phyloP scores from a whole-genome alignment of 37 sponge, comb jelly and placozoan genomes.

The Aplysina aerophoba region DNA sequence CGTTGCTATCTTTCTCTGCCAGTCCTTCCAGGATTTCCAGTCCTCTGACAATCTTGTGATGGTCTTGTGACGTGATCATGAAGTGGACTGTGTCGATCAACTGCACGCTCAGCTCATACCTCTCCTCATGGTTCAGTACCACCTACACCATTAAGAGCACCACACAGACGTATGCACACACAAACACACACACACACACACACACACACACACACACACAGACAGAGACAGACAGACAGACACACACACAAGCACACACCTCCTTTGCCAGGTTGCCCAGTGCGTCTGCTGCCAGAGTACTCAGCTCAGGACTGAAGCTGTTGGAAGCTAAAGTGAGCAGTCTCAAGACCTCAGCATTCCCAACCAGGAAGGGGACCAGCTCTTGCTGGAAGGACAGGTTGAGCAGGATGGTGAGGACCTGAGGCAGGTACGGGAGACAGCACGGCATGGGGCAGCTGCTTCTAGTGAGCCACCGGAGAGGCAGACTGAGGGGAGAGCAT shows the following conservation, averaged over 20 bases:
- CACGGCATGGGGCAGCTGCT: too few relatives aligned
- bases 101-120: background rate
- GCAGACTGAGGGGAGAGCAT: too few relatives aligned
- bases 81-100: background rate
- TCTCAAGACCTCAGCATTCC: background rate
- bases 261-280: conserved; percentile 23
- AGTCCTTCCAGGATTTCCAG: conserved; percentile 20
- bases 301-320: conserved; percentile 17
- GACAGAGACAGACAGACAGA: conserved; percentile 7
- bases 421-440: too few relatives aligned
- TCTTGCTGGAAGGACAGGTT: background rate
- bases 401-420: conserved; percentile 14
- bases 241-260: conserved; percentile 30
- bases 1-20: background rate
- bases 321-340: background rate
- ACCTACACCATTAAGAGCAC: conserved; percentile 1
- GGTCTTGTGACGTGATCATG: conserved; percentile 3
- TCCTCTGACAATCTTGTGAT: conserved; percentile 31
- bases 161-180: background rate
- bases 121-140: background rate
- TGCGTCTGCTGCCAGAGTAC: conserved; percentile 8
- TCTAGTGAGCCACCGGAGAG: too few relatives aligned
- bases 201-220: background rate
- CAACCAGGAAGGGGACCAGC: background rate
- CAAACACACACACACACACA: conserved; percentile 19